Evolutionary conservation across 2,888 invertebrate genomes (phyloP).

Genomic region (Tinea semifulvella): DNA sequence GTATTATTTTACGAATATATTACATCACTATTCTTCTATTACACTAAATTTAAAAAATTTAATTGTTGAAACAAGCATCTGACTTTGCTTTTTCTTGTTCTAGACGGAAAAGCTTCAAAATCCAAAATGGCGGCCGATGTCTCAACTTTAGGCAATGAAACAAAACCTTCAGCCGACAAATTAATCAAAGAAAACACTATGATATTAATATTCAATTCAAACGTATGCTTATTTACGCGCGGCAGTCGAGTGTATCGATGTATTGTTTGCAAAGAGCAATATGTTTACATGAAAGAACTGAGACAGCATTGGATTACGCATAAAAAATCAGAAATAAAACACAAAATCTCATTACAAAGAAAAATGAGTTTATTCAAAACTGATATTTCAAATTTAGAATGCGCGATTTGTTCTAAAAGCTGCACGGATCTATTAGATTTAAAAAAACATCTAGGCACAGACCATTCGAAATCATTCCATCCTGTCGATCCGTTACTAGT

Average conservation of each 20-base stretch:
- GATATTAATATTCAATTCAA: slow-evolving; percentile 16
- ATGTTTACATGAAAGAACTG: slow-evolving; percentile 13
- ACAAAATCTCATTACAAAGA: slow-evolving; percentile 6
- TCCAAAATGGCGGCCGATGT: not conserved
- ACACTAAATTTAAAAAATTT: too few species aligned
- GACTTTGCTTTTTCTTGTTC: too few species aligned
- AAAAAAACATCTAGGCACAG: slow-evolving; percentile 17
- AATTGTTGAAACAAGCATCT: too few species aligned
- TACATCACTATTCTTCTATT: too few species aligned
- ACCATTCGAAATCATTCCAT: slow-evolving; percentile 14
- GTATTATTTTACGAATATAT: too few species aligned
- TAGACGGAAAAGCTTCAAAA: not conserved
- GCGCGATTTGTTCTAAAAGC: slow-evolving; percentile 13
- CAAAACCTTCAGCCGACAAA: too few species aligned
- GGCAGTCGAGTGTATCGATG: slow-evolving; percentile 16
- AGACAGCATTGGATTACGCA: not conserved
- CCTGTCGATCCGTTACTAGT: slow-evolving; percentile 16
- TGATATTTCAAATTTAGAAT: slow-evolving; percentile 17
- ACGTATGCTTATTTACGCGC: slow-evolving; percentile 16
- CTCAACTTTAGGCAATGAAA: too few species aligned
- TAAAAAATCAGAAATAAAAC: slow-evolving; percentile 8
- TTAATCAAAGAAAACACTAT: slow-evolving; percentile 14
- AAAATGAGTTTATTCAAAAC: slow-evolving; percentile 12
- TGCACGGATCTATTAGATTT: slow-evolving; percentile 15
- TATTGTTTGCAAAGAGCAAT: slow-evolving; percentile 15